Percentiles rank a stretch among this genome's conserved stretches.
Evolutionary conservation across 2,888 invertebrate genomes (phyloP).

Genomic region (Andrena minutula): DNA sequence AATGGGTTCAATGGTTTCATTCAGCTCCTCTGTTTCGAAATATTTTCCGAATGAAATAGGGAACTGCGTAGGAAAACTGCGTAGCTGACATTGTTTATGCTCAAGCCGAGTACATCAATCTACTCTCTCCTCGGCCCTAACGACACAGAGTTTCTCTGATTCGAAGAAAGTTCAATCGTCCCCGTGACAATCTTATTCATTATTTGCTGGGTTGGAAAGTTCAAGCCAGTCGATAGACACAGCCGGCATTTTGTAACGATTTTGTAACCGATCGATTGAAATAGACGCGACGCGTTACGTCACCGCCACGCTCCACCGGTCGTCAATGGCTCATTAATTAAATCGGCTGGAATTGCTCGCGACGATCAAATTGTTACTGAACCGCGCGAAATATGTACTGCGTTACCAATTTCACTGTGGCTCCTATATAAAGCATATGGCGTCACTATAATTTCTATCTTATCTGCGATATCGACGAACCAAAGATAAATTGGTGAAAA

Average conservation of each 20-base stretch:
- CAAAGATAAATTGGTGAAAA: slow-evolving; percentile 14
- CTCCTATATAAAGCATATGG: neutral
- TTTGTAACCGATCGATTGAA: slow-evolving; percentile 51
- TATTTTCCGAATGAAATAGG: neutral
- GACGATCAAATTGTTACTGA: slow-evolving; percentile 1
- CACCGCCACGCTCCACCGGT: slow-evolving; percentile 18
- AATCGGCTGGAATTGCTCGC: slow-evolving; percentile 22
- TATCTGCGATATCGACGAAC: slow-evolving; percentile 11
- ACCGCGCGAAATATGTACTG: neutral
- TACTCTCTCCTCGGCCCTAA: slow-evolving; percentile 27
- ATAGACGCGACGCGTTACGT: slow-evolving; percentile 41
- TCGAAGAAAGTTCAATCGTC: slow-evolving; percentile 53
- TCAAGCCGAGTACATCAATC: slow-evolving; percentile 22
- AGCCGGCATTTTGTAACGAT: slow-evolving; percentile 52
- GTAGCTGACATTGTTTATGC: slow-evolving; percentile 1
- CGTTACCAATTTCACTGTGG: neutral
- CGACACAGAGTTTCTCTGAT: slow-evolving; percentile 44
- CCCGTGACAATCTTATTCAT: slow-evolving; percentile 4
- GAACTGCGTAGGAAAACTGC: neutral
- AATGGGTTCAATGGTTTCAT: neutral
- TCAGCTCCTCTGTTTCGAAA: neutral
- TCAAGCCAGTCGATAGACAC: slow-evolving; percentile 29
- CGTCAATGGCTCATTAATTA: slow-evolving; percentile 54
- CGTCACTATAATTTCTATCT: slow-evolving; percentile 17
- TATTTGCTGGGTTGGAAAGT: slow-evolving; percentile 37